Evolutionary conservation across 2,888 invertebrate species (phyloP), one percentile per base, ranked within the genome.

Genomic region (Ischnus inquisitorius): DNA sequence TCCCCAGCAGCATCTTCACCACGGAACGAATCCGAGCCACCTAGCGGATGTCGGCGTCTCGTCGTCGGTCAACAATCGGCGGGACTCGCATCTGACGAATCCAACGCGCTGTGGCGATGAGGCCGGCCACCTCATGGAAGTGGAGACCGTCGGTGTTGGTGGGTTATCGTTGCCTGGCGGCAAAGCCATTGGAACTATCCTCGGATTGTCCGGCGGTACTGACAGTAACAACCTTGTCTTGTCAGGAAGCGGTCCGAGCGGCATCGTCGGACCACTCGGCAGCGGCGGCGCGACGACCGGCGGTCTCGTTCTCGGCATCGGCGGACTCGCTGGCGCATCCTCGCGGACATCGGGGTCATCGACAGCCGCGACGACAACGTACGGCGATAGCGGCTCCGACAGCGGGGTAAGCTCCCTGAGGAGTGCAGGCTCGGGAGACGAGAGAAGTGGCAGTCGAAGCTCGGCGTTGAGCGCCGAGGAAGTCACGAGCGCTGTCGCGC

Each of bases 391-490:
- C 94, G 93, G 93, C 68, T 94, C 94, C 79, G 96, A 96, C 94
- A 96, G 96, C 92, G 96, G 97, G 94, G 96, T 97, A 95, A 96
- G 97, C 94, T 96, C 96, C 79, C 94, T 96, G 92, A 95, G 96
- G 90, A 96, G 96, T 91, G 95, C 96, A 90, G 95, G 96, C 89
- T 95, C 95, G 91, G 95, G 95, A 92, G 97, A 97, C 95, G 97
- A 97, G 94, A 95, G 97, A 90, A 96, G 96, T 94, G 97, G 96
- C 92, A 96, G 96, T 93, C 95, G 96, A 86, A 95, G 95, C 93
- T 96, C 96, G 94, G 96, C 96, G 93, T 95, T 97, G 93, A 96
- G 96, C 94, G 95, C 96, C 92, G 96, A 96, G 94, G 96, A 96
- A 94, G 95, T 96, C 43, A 89, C 95, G 94, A 89, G 94, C 94